Conservation (phyloP, 1,140 invertebrate genomes). For the Drosophila pruinosa region DNA sequence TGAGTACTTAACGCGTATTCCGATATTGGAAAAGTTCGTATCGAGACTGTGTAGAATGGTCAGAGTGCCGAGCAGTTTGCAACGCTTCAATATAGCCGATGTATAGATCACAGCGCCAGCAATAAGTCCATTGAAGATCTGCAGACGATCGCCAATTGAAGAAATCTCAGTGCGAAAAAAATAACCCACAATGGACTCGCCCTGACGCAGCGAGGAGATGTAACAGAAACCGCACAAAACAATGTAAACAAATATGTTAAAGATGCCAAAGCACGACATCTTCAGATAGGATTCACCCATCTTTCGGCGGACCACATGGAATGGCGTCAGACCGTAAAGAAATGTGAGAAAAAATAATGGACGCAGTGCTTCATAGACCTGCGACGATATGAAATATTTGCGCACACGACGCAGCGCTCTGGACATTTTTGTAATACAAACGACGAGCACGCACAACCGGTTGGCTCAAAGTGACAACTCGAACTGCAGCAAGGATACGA, state of each 20-base stretch:
- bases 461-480: slow-evolving; percentile 41
- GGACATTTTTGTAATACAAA: slow-evolving; percentile 32
- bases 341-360: slow-evolving; percentile 70
- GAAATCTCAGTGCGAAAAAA: slow-evolving; percentile 74
- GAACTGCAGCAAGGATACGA: slow-evolving; percentile 58
- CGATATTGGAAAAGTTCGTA: slow-evolving; percentile 61
- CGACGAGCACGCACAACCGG: slow-evolving; percentile 48
- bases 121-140: slow-evolving; percentile 68
- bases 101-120: slow-evolving; percentile 64
- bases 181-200: slow-evolving; percentile 73
- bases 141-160: slow-evolving; percentile 62
- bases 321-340: slow-evolving; percentile 66
- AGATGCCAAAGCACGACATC: slow-evolving; percentile 60
- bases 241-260: slow-evolving; percentile 70
- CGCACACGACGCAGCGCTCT: slow-evolving; percentile 60
- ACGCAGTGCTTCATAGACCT: slow-evolving; percentile 73
- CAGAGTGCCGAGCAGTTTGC: slow-evolving; percentile 54
- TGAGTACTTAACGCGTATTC: slow-evolving; percentile 63
- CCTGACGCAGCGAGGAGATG: slow-evolving; percentile 53
- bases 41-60: slow-evolving; percentile 62
- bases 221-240: slow-evolving; percentile 64
- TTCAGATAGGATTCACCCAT: slow-evolving; percentile 65
- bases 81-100: slow-evolving; percentile 60
- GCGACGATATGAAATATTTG: slow-evolving; percentile 71
- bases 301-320: slow-evolving; percentile 59